Evolutionary conservation across 2,888 invertebrate species (phyloP).

Genomic region (Amorpha juglandis): DNA sequence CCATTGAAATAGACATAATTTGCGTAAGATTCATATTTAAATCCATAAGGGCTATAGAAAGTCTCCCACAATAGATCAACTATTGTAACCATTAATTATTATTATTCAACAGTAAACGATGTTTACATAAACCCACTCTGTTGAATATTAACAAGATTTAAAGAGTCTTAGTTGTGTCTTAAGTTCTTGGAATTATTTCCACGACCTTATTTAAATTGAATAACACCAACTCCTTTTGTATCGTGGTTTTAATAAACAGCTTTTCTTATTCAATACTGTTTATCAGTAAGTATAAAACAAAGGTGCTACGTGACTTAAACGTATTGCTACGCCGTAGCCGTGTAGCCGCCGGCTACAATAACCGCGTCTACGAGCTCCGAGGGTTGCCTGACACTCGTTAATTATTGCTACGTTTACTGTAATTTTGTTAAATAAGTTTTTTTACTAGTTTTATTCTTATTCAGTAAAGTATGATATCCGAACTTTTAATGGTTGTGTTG

Average conservation of each 20-base stretch:
- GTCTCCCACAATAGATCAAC: too few relatives aligned
- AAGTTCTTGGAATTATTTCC: too few relatives aligned
- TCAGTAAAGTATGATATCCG: neutral
- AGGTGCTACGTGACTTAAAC: conserved; percentile 18
- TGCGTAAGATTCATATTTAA: too few relatives aligned
- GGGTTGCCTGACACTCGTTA: neutral
- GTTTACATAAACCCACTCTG: too few relatives aligned
- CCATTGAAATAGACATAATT: too few relatives aligned
- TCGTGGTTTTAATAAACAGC: neutral
- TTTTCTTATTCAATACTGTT: neutral
- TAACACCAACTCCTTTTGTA: neutral
- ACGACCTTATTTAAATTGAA: neutral
- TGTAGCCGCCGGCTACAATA: conserved; percentile 23
- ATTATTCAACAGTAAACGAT: too few relatives aligned
- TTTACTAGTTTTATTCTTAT: neutral
- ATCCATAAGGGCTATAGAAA: too few relatives aligned
- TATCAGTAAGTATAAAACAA: conserved; percentile 14
- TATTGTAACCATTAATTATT: too few relatives aligned
- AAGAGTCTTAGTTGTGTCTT: too few relatives aligned
- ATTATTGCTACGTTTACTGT: neutral
- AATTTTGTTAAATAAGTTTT: neutral
- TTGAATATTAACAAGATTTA: too few relatives aligned
- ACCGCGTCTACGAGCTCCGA: conserved; percentile 9
- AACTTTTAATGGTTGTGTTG: too few relatives aligned
- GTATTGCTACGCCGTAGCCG: conserved; percentile 16